Percentiles rank a stretch among this genome's conserved stretches.
Conservation (phyloP, 1,140 invertebrate species). For the Cepaea nemoralis region DNA sequence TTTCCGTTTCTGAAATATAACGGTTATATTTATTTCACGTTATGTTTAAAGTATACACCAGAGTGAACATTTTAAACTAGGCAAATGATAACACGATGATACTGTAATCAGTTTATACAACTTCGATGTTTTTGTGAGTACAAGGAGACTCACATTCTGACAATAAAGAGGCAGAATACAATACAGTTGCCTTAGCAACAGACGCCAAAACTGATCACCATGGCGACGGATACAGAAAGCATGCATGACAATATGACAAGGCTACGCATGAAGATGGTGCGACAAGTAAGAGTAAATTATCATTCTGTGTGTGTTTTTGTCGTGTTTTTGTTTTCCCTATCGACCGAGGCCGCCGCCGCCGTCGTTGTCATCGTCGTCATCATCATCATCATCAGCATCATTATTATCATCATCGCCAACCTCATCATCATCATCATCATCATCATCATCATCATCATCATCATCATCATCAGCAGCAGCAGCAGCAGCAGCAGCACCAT, state of each 20-base stretch:
- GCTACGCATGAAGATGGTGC: slow-evolving; percentile 63
- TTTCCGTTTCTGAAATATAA: background rate
- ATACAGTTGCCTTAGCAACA: background rate
- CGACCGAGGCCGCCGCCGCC: background rate
- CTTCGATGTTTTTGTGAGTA: background rate
- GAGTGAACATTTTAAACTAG: too few species aligned
- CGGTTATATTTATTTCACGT: background rate
- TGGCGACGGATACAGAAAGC: slow-evolving; percentile 63
- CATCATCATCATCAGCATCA: background rate
- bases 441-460: background rate
- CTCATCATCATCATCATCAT: too few species aligned
- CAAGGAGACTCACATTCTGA: background rate
- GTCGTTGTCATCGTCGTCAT: background rate
- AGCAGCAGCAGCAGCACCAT: too few species aligned
- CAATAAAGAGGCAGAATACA: background rate
- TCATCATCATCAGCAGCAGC: too few species aligned
- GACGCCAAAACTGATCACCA: slow-evolving; percentile 39
- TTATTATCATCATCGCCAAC: background rate
- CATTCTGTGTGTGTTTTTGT: background rate
- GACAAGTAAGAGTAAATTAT: slow-evolving; percentile 56
- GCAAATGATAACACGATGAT: too few species aligned
- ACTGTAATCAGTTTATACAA: too few species aligned
- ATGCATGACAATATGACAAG: slow-evolving; percentile 62
- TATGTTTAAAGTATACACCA: background rate
- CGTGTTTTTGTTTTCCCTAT: background rate